phyloP scores from a whole-genome alignment of 2,797 vertebrate genomes.

The Epinephelus coioides region DNA sequence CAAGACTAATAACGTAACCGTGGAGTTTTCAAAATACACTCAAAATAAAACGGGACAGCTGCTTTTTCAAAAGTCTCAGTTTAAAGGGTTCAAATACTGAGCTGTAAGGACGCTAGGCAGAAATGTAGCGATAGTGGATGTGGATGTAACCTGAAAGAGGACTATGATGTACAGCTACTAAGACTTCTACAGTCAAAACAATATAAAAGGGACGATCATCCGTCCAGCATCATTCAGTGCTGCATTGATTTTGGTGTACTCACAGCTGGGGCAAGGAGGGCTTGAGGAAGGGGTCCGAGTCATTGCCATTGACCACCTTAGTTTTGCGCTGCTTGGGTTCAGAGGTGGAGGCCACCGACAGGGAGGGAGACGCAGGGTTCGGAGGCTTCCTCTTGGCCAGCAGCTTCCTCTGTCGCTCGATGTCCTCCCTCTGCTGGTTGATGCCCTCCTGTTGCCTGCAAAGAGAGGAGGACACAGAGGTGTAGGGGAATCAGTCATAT shows the following conservation, averaged over 20 bases:
- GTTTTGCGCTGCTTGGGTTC: slow-evolving; percentile 99
- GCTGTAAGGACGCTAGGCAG: no score
- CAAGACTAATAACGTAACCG: no score
- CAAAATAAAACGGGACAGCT: no score
- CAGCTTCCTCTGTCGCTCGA: slow-evolving; percentile 98
- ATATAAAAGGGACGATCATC: neutral
- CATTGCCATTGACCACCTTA: slow-evolving; percentile 98
- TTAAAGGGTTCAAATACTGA: no score
- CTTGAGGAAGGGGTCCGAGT: slow-evolving; percentile 98
- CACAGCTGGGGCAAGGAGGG: slow-evolving; percentile 97
- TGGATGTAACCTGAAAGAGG: neutral
- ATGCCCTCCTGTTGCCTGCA: slow-evolving; percentile 97
- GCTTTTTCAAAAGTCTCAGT: no score
- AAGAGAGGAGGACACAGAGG: neutral
- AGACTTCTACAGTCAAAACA: neutral
- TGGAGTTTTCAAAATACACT: no score
- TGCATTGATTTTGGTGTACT: slow-evolving; percentile 52
- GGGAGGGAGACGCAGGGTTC: slow-evolving; percentile 90
- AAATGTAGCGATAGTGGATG: no score
- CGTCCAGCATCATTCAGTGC: neutral
- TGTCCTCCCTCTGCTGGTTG: slow-evolving; percentile 99
- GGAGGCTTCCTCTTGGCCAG: slow-evolving; percentile 98
- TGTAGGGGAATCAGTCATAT: neutral
- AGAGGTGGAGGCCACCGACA: slow-evolving; percentile 92
- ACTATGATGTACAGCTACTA: neutral